These are phyloP conservation scores for Alligator mississippiensis DNA, from an alignment of 2,113 vertebrate genomes.

Conservation along the genomic window DNA sequence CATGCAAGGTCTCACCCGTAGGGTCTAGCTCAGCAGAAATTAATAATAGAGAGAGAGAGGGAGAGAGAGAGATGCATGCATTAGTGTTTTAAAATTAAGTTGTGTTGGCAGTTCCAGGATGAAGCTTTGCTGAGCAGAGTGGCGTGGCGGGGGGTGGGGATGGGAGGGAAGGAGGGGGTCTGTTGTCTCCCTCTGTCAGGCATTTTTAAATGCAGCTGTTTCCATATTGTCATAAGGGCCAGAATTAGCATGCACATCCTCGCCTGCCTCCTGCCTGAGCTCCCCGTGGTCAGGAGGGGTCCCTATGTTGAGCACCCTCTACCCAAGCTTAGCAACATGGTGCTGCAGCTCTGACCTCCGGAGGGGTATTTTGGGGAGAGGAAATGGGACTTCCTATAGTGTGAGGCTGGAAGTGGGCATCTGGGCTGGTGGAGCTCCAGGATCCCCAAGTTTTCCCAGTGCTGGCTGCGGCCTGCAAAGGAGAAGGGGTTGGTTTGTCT, in stretches of 20 bases:
- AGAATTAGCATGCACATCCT: not conserved
- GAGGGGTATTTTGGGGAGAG: not conserved
- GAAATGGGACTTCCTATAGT: rapidly evolving
- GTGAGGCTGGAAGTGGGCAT: too few relatives aligned
- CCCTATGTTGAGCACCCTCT: not conserved
- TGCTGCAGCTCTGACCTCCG: not conserved
- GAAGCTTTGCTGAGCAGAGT: not conserved
- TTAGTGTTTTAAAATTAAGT: not conserved
- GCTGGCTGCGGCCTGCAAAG: too few relatives aligned
- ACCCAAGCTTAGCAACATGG: not conserved
- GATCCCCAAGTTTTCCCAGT: too few relatives aligned
- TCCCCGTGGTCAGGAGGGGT: not conserved
- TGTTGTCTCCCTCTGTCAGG: not conserved
- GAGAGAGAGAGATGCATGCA: not conserved
- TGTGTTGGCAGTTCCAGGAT: not conserved
- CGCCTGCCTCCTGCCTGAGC: not conserved
- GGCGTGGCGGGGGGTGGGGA: not conserved
- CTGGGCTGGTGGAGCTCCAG: too few relatives aligned
- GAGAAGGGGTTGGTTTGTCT: too few relatives aligned
- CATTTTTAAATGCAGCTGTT: not conserved
- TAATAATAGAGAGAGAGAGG: not conserved
- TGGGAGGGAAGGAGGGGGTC: not conserved
- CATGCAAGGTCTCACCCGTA: not conserved
- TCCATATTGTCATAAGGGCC: not conserved
- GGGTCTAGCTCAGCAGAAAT: not conserved